These are phyloP conservation scores for Diorhabda carinulata DNA, from an alignment of 1,140 invertebrate species.

Conservation along the genomic window DNA sequence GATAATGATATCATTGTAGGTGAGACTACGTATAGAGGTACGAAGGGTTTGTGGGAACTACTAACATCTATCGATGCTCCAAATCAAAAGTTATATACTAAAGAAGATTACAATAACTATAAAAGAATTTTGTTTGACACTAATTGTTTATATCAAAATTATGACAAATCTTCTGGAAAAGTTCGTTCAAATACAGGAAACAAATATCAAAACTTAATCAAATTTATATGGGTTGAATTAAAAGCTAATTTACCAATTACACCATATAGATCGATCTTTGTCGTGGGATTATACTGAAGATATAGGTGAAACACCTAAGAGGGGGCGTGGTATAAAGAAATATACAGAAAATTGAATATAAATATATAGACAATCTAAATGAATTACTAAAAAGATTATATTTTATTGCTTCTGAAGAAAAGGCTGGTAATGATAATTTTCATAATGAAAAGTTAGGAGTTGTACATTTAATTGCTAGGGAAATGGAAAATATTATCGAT, in stretches of 20 bases:
- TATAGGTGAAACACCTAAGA: constrained; percentile 6
- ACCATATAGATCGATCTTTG: not conserved
- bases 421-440: constrained; percentile 27
- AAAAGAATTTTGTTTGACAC: constrained; percentile 4
- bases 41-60: constrained; percentile 5
- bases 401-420: constrained; percentile 28
- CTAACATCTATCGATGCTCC: constrained; percentile 2
- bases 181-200: constrained; percentile 8
- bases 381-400: constrained; percentile 36
- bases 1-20: constrained; percentile 7
- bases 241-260: constrained; percentile 1
- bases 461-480: constrained; percentile 18
- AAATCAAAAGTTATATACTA: not conserved
- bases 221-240: constrained; percentile 6
- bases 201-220: constrained; percentile 8
- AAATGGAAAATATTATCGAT: constrained; percentile 25
- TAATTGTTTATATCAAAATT: constrained; percentile 4
- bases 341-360: constrained; percentile 34
- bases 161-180: constrained; percentile 1
- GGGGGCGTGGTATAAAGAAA: constrained; percentile 8
- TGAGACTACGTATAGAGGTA: not conserved
- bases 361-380: constrained; percentile 30
- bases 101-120: constrained; percentile 4
- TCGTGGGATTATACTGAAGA: constrained; percentile 4
- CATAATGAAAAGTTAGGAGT: constrained; percentile 28